Conservation (phyloP, 2,113 vertebrate genomes). For the Mobula hypostoma region DNA sequence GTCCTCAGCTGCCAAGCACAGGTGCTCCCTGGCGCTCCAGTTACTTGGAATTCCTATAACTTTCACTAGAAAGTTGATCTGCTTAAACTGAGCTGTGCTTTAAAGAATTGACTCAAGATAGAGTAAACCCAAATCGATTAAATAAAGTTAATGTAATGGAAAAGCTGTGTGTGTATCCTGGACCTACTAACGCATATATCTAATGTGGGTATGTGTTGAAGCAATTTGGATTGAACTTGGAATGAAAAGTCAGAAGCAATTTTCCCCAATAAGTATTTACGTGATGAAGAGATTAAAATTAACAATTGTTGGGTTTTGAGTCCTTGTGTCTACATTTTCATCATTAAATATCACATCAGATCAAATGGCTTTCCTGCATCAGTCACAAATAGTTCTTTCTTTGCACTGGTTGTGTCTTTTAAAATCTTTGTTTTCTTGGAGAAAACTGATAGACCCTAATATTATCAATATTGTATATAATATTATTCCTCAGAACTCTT, state of each 20-base stretch:
- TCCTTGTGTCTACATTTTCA: neutral
- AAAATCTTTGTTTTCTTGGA: neutral
- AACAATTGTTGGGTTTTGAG: neutral
- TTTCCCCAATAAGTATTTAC: neutral
- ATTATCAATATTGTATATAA: neutral
- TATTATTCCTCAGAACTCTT: neutral
- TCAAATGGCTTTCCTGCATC: neutral
- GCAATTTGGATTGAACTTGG: neutral
- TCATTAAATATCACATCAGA: neutral
- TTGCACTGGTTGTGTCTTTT: neutral
- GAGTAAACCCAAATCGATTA: constrained; percentile 22
- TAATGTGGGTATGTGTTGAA: neutral
- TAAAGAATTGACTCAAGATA: neutral
- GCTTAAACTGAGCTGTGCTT: neutral
- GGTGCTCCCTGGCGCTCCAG: neutral
- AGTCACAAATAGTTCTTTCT: neutral
- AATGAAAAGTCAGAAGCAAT: neutral
- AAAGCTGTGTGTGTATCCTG: neutral
- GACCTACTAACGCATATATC: neutral
- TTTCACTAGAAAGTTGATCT: neutral
- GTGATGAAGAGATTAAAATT: neutral
- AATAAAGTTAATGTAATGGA: neutral
- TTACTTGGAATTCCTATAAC: neutral
- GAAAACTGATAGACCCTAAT: neutral
- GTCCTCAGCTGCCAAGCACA: neutral